Base-by-base conservation (phyloP, 1,140 invertebrate species). In the Diploscapter pachys region DNA sequence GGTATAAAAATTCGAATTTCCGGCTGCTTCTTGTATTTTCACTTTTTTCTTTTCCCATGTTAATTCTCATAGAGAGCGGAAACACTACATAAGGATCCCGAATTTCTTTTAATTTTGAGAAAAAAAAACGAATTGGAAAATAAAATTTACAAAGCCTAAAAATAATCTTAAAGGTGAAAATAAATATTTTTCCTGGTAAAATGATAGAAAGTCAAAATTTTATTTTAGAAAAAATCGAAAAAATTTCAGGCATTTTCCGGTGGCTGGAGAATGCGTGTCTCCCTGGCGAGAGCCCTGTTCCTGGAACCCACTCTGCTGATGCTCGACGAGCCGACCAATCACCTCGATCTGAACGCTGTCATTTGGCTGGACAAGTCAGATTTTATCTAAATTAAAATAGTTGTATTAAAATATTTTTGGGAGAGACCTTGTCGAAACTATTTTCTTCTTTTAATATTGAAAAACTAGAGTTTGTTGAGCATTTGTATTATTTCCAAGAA, bases 211-310 rank as follows among this genome's bases (percentile, higher is more conserved):
- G 31, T 31, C 31, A 31, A 0, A 31, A 31, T 31, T 31, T 31
- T 31, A 31, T 31, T 31, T 31, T 31, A 31, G 31, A 31, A 31
- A 31, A 31, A 31, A 31, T 31, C 0, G 1, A 31, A 31, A 31
- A 31, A 31, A 31, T 73, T 59, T 61, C 57, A 76, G 13, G 75
- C 71, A 85, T 95, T 99, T 86, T 98, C 95, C 78, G 96, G 96
- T 83, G 96, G 96, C 64, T 99, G 96, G 96, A 89, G 96, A 82
- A 98, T 98, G 96, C 91, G 96, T 87, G 94, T 99, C 5, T 98
- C 95, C 0, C 86, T 99, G 55, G 96, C 95, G 0, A 86, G 88
- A 79, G 89, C 89, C 13, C 81, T 90, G 56, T 90, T 89, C 81
- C 81, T 97, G 74, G 95, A 98, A 88, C 96, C 96, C 4, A 97